Conservation (phyloP, 2,797 vertebrate species). For the Apogon talboti region DNA sequence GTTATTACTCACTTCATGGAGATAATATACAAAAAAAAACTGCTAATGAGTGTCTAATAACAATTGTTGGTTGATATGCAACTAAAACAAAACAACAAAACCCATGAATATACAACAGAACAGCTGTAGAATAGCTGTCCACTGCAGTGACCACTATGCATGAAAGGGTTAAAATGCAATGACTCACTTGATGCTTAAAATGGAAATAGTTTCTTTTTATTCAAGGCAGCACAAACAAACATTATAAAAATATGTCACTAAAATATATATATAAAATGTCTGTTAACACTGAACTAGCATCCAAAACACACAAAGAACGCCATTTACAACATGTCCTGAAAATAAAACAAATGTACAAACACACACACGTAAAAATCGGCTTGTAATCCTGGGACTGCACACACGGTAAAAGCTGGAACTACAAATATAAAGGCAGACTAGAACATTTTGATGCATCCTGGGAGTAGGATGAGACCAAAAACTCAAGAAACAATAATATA, state of each 20-base stretch:
- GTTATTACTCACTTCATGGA: no score
- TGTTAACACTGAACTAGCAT: constrained; percentile 45
- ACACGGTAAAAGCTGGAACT: constrained; percentile 2
- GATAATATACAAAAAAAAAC: no score
- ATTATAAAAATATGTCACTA: constrained; percentile 77
- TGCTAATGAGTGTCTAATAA: no score
- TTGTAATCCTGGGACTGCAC: constrained; percentile 20
- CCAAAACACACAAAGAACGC: constrained; percentile 37
- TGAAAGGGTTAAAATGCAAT: no score
- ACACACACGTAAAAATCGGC: constrained; percentile 14
- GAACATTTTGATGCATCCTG: constrained; percentile 12
- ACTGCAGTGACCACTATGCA: no score
- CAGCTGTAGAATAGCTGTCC: no score
- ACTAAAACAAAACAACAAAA: no score
- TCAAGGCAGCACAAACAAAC: constrained; percentile 63
- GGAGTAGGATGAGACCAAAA: not conserved
- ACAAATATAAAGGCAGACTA: constrained; percentile 21
- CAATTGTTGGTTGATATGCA: no score
- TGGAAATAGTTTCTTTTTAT: constrained; percentile 59
- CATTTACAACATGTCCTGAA: constrained; percentile 56
- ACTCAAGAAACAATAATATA: no score
- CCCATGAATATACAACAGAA: no score
- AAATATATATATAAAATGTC: constrained; percentile 70
- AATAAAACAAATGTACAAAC: constrained; percentile 59
- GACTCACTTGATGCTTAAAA: constrained; percentile 5